phyloP scores from a whole-genome alignment of 2,113 vertebrate species.

The Pitta sordida region DNA sequence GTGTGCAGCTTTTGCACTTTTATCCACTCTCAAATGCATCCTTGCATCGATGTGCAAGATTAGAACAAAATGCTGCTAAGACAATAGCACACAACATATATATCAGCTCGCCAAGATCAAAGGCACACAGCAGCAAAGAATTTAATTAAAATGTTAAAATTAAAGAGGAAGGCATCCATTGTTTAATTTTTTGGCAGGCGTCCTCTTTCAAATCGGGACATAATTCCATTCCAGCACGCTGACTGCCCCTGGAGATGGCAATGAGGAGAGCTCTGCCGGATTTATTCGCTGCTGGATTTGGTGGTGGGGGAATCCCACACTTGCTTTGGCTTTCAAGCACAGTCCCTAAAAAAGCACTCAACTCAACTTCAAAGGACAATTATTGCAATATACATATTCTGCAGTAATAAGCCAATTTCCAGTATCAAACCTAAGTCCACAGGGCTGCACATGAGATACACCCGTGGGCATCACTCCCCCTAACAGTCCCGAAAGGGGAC shows the following conservation, averaged over 20 bases:
- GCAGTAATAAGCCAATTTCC: neutral
- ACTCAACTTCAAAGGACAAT: neutral
- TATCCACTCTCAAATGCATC: neutral
- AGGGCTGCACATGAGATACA: accelerated
- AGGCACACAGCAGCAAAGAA: constrained; percentile 33
- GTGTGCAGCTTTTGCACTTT: neutral
- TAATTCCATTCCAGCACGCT: neutral
- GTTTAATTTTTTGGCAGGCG: constrained; percentile 47
- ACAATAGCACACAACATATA: neutral
- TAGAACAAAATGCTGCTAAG: neutral
- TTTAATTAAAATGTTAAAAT: constrained; percentile 65
- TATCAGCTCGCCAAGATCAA: constrained; percentile 33
- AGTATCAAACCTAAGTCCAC: neutral
- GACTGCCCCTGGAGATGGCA: constrained; percentile 19
- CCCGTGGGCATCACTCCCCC: neutral
- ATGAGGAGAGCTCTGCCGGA: neutral
- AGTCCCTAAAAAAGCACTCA: neutral
- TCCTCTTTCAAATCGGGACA: neutral
- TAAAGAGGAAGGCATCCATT: constrained; percentile 45
- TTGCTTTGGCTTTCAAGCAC: neutral
- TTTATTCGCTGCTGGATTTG: neutral
- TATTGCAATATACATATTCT: neutral
- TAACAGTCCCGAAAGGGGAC: neutral
- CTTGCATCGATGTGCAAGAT: neutral
- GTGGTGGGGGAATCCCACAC: neutral